phyloP scores from a whole-genome alignment of 2,888 invertebrate genomes.

The Blomia tropicalis region DNA sequence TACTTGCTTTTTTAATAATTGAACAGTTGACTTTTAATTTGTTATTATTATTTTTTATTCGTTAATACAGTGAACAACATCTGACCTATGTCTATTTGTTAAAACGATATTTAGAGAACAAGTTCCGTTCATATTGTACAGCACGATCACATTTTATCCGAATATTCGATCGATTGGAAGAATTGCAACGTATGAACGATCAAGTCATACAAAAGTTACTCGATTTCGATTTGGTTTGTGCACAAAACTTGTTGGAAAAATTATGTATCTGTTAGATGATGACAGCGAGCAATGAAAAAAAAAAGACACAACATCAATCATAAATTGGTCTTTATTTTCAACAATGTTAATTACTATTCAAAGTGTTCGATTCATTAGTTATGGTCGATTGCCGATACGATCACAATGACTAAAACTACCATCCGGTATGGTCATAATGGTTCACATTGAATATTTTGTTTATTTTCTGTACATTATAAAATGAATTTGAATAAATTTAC shows the following conservation, averaged over 20 bases:
- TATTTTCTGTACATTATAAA: too few species aligned
- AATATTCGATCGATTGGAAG: conserved; percentile 6
- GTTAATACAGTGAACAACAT: background rate
- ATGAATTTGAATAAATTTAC: too few species aligned
- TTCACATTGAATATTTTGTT: too few species aligned
- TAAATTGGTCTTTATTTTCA: too few species aligned
- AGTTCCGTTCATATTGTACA: background rate
- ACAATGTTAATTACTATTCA: too few species aligned
- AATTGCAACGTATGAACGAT: conserved; percentile 2
- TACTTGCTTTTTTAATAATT: too few species aligned
- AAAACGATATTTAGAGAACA: conserved; percentile 2
- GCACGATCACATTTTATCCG: conserved; percentile 12
- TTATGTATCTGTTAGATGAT: background rate
- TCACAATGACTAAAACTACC: too few species aligned
- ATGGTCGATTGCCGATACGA: too few species aligned
- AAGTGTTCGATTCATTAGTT: too few species aligned
- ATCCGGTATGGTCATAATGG: too few species aligned
- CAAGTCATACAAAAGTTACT: conserved; percentile 6
- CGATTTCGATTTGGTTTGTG: conserved; percentile 7
- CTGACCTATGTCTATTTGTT: conserved; percentile 11
- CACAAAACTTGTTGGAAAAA: conserved; percentile 9
- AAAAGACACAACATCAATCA: too few species aligned
- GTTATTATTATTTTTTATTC: background rate
- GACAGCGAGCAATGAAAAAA: too few species aligned
- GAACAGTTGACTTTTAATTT: background rate